Evolutionary conservation across 2,797 vertebrate genomes (phyloP), one percentile per base, ranked within the genome.

Genomic region (Euthynnus affinis): DNA sequence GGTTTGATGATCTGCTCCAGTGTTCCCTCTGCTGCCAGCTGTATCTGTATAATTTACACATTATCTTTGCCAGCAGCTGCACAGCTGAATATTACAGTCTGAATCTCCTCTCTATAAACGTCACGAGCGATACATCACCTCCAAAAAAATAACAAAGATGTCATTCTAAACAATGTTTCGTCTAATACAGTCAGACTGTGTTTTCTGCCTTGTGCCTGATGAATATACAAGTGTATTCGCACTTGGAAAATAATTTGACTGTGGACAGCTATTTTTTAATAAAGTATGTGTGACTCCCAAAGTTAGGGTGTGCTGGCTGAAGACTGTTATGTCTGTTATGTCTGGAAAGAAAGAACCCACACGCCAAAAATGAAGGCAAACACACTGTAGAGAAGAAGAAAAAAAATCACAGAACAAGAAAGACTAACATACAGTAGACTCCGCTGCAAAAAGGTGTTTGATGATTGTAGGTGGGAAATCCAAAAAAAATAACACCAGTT

Each of bases 81-180:
- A 56, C 40, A 17, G 34, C 42, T 48, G 15, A 53, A 52, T 18
- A 4, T 9, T 52, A 42, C 27, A 9, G 15, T 9, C 34, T 52
- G 32, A 27, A 0, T n/a, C 32, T 60, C 27, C 18, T 40, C 46
- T 46, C 23, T 62, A 10, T 34, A 51, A 65, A 46, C 15, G 13
- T 66, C 2, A 57, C 6, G 4, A 52, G n/a, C 6, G 29, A 59
- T 49, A 12, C 22, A 20, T 80, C 58, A 52, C 29, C 6, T 40
- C 29, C n/a, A 15, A 55, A 29, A 61, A n/a, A 60, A 17, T 53
- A 59, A 59, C 53, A 60, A 22, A 37, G 23, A 23, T 53, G 64
- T 23, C 56, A 56, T 34, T 67, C 32, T 46, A 55, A 53, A n/a
- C 25, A 34, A 9, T 48, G 23, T 34, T 55, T 46, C n/a, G 53